Evolutionary conservation across 2,888 invertebrate genomes (phyloP), one percentile per base, ranked within the genome.

Genomic region (Ormia ochracea): DNA sequence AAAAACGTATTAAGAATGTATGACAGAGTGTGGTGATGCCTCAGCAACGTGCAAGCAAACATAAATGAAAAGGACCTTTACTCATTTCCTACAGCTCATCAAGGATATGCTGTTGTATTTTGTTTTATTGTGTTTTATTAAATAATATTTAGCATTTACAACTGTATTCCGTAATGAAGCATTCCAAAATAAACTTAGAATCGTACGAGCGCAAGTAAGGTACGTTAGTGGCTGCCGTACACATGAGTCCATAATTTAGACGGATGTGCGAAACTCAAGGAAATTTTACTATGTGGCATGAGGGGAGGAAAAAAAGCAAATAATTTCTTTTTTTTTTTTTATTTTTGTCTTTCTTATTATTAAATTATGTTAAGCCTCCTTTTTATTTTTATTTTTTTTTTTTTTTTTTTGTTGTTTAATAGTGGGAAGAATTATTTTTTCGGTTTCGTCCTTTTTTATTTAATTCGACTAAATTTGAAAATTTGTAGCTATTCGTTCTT

Each of bases 361-460:
- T 80, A 76, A 76, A 80, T 80, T 80, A 76, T 76, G 72, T 61
- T 76, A 80, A 80, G 75, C 66, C 79, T 56, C 41, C 41, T 72
- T 72, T 65, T 63, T 10, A 31, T 68, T 28, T 54, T 63, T 54
- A 38, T n/a, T 41, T 23, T 26, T 68, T 65, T 50, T 65, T 52
- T 50, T 38, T 63, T 65, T 59, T 33, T 41, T 66, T 59, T 17
- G 4, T 28, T 66, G 3, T 14, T 38, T n/a, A n/a, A n/a, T n/a
- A n/a, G n/a, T n/a, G n/a, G n/a, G n/a, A n/a, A n/a, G n/a, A n/a
- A n/a, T n/a, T n/a, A n/a, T n/a, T n/a, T n/a, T n/a, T n/a, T n/a
- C n/a, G n/a, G n/a, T n/a, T n/a, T n/a, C n/a, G n/a, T n/a, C n/a
- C n/a, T n/a, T n/a, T n/a, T n/a, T n/a, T n/a, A n/a, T n/a, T n/a